Percentiles rank a stretch among this genome's conserved stretches.
Evolutionary conservation across 2,888 invertebrate species (phyloP).

Genomic region (Synanthedon vespiformis): DNA sequence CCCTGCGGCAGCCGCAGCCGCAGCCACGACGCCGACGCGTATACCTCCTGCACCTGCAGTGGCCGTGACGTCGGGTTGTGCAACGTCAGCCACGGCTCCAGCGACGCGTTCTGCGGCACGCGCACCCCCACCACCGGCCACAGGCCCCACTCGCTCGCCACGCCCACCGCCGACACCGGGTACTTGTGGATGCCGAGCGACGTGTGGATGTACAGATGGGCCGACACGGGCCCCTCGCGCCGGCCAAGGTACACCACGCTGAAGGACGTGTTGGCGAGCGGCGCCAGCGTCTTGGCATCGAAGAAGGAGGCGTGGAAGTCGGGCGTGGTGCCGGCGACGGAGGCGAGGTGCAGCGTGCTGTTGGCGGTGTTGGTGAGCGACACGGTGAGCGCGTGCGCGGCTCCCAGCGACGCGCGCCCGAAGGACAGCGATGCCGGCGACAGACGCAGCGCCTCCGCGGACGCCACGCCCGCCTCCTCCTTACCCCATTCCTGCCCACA

Average conservation of each 20-base stretch:
- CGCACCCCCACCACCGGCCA: conserved; percentile 91
- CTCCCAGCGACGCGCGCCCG: conserved; percentile 81
- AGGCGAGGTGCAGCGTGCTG: conserved; percentile 89
- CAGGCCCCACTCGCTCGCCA: conserved; percentile 90
- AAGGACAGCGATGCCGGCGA: conserved; percentile 63
- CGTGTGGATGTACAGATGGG: conserved; percentile 93
- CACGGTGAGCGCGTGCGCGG: conserved; percentile 87
- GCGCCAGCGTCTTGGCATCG: conserved; percentile 91
- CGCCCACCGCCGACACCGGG: conserved; percentile 87
- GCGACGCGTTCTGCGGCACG: conserved; percentile 91
- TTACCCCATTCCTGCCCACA: conserved; percentile 41
- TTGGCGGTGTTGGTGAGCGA: conserved; percentile 91
- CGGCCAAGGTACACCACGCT: conserved; percentile 96
- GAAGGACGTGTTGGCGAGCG: conserved; percentile 93
- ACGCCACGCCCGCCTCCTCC: conserved; percentile 14
- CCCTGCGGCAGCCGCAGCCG: conserved; percentile 89
- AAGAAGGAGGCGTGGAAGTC: conserved; percentile 99
- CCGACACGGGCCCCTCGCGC: conserved; percentile 87
- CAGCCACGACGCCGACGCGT: conserved; percentile 91
- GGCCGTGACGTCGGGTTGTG: conserved; percentile 93
- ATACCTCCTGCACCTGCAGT: conserved; percentile 83
- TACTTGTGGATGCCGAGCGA: conserved; percentile 92
- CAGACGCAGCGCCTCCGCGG: conserved; percentile 40
- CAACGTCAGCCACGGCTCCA: conserved; percentile 89
- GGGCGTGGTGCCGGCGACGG: conserved; percentile 93